These are phyloP conservation scores for Diglossa cyanea DNA, from an alignment of 2,797 vertebrate species.

Conservation along the genomic window DNA sequence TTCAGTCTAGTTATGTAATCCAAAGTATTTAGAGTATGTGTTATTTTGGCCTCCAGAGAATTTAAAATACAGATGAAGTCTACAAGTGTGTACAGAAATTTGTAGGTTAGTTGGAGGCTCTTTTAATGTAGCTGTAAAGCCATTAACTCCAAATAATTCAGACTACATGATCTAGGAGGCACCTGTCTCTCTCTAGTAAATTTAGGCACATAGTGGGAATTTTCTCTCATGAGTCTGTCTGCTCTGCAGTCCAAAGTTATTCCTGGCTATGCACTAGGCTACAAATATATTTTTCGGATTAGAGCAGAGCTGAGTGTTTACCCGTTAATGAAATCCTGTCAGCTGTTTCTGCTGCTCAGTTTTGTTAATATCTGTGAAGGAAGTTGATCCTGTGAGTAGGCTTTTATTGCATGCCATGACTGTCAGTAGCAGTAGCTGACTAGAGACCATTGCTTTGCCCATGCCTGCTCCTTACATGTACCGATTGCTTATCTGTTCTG, in stretches of 20 bases:
- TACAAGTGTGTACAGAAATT: background rate
- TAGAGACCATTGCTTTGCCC: conserved; percentile 65
- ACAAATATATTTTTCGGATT: background rate
- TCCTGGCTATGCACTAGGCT: background rate
- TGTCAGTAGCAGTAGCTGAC: background rate
- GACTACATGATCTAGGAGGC: background rate
- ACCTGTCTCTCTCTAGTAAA: background rate
- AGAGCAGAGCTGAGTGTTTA: background rate
- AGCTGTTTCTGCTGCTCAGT: background rate
- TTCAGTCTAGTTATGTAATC: background rate
- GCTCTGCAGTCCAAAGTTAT: background rate
- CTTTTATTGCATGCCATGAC: conserved; percentile 6
- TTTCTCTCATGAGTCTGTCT: background rate
- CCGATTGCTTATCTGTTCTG: conserved; percentile 76
- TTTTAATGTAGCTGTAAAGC: background rate
- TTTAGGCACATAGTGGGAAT: background rate
- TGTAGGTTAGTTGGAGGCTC: background rate
- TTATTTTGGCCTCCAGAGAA: background rate
- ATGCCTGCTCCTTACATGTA: conserved; percentile 62
- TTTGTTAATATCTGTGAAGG: background rate
- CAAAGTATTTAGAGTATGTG: background rate
- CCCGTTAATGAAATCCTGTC: background rate
- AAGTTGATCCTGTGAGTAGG: background rate
- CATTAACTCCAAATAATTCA: background rate
- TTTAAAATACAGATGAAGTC: background rate